A percentile compares a stretch with the other conserved stretches of the same genome.
phyloP scores from a whole-genome alignment of 1,140 invertebrate species.

The Heliconius nattereri region DNA sequence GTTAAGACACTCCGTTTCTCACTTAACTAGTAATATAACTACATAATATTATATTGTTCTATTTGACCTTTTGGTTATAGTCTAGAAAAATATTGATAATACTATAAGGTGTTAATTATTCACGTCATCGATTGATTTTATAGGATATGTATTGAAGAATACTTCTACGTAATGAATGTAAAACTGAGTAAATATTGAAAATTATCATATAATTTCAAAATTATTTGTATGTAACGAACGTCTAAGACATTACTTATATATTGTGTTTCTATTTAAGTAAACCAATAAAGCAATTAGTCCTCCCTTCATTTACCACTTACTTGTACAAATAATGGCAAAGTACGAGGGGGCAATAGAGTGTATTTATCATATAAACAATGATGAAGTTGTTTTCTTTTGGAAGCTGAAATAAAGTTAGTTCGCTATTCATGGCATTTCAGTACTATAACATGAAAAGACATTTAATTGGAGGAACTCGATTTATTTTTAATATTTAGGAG shows the following conservation, averaged over 20 bases:
- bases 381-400: not conserved
- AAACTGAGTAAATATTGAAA: not conserved
- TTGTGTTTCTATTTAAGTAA: slow-evolving; percentile 1
- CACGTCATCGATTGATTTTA: too few relatives aligned
- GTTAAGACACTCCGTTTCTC: too few relatives aligned
- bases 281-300: slow-evolving; percentile 19
- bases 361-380: slow-evolving; percentile 16
- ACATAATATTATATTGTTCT: too few relatives aligned
- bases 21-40: too few relatives aligned
- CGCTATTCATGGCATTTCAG: not conserved
- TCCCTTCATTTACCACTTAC: slow-evolving; percentile 26
- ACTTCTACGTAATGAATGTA: not conserved
- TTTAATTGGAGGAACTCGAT: not conserved
- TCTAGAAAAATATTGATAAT: too few relatives aligned
- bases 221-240: not conserved
- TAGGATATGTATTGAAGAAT: too few relatives aligned
- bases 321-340: slow-evolving; percentile 21
- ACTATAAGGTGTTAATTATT: too few relatives aligned
- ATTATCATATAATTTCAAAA: too few relatives aligned
- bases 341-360: slow-evolving; percentile 3
- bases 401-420: not conserved
- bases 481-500: too few relatives aligned
- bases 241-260: not conserved
- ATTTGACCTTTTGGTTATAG: too few relatives aligned
- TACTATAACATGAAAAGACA: not conserved